Conservation (phyloP, 2,888 invertebrate genomes). For the Molorchus minor region DNA sequence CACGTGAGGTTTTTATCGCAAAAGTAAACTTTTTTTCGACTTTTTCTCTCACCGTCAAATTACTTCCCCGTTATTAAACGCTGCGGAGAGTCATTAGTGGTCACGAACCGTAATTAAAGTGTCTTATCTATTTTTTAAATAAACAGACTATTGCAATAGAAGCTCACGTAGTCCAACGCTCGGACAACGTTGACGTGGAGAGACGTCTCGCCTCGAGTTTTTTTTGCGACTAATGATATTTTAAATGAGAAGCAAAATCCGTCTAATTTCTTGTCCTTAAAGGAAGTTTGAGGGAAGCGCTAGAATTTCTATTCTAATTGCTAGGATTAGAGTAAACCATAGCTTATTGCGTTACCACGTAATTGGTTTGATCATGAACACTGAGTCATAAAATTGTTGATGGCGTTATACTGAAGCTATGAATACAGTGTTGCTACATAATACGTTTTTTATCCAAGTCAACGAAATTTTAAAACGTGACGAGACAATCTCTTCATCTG, state of each 20-base stretch:
- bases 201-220: not conserved
- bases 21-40: conserved; percentile 12
- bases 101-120: conserved; percentile 51
- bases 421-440: no score
- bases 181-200: conserved; percentile 12
- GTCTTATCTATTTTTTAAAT: conserved; percentile 52
- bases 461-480: no score
- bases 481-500: no score
- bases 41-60: conserved; percentile 26
- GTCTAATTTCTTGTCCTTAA: conserved; percentile 1
- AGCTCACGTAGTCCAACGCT: conserved; percentile 19
- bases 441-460: no score
- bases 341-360: not conserved
- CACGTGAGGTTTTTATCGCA: conserved; percentile 20
- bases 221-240: conserved; percentile 15
- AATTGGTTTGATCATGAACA: not conserved
- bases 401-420: no score
- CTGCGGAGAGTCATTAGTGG: conserved; percentile 42
- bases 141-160: conserved; percentile 29
- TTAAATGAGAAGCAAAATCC: conserved; percentile 18
- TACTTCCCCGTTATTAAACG: conserved; percentile 33
- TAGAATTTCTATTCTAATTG: conserved; percentile 5
- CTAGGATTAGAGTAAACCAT: not conserved
- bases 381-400: no score
- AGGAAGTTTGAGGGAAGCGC: not conserved